phyloP scores from a whole-genome alignment of 2,797 vertebrate species.

The Nyctalus aviator region DNA sequence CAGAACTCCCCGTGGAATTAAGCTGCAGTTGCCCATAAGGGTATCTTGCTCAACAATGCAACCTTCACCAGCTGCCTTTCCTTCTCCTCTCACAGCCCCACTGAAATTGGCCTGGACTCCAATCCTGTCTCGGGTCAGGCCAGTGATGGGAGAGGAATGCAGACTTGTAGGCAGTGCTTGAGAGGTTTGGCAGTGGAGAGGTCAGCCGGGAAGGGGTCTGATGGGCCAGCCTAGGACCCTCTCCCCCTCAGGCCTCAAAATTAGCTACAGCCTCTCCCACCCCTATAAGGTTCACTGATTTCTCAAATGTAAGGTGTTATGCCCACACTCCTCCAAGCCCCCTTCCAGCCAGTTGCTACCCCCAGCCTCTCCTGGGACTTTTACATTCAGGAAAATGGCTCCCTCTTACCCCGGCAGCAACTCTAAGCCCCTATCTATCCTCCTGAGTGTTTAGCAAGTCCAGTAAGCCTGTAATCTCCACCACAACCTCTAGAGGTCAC shows the following conservation, averaged over 20 bases:
- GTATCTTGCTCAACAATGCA: not conserved
- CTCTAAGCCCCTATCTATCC: not conserved
- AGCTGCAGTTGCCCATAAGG: not conserved
- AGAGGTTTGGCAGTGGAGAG: not conserved
- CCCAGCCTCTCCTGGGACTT: not conserved
- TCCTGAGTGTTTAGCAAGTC: not conserved
- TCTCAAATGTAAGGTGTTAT: conserved; percentile 16
- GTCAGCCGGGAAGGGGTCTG: not conserved
- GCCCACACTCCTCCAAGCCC: not conserved
- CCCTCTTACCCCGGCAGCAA: not conserved
- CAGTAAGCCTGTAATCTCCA: conserved; percentile 5
- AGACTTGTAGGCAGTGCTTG: not conserved
- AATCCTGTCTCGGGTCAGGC: not conserved
- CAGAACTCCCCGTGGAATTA: not conserved
- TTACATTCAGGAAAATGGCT: not conserved
- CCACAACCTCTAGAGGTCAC: conserved; percentile 46
- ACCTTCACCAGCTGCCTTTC: not conserved
- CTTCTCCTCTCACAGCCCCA: not conserved
- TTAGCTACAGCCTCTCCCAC: not conserved
- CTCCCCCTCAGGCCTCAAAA: not conserved
- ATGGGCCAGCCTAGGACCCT: not conserved
- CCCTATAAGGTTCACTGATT: not conserved
- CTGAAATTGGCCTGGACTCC: not conserved
- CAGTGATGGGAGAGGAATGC: not conserved
- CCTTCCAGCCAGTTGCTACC: not conserved